A percentile compares a stretch with the other conserved stretches of the same genome.
Evolutionary conservation across 2,113 vertebrate species (phyloP).

Genomic region (Amblyornis subalaris): DNA sequence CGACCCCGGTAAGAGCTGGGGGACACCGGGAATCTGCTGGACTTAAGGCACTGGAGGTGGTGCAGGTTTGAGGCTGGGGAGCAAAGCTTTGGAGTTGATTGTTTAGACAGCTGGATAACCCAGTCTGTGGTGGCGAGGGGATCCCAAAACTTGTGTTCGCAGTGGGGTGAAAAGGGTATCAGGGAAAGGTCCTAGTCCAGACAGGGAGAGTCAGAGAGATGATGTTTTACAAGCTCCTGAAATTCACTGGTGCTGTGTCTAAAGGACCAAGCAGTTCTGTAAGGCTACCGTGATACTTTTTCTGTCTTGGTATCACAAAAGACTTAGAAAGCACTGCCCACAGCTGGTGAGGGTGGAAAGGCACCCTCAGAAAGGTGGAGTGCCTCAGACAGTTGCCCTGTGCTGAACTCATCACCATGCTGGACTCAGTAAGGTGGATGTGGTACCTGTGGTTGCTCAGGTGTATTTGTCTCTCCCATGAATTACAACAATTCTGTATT

Average conservation of each 20-base stretch:
- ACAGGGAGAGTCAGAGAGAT: not conserved
- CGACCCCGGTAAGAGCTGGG: fast-evolving
- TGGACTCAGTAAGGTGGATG: not conserved
- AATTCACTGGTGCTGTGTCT: not conserved
- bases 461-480: not conserved
- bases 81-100: not conserved
- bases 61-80: not conserved
- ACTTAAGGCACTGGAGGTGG: not conserved
- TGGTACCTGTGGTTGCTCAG: not conserved
- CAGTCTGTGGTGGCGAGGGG: not conserved
- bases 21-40: not conserved
- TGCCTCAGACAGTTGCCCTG: not conserved
- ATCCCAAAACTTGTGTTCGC: not conserved
- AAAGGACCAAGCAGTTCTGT: not conserved
- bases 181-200: not conserved
- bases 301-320: not conserved
- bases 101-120: not conserved
- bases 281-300: not conserved
- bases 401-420: not conserved
- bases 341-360: not conserved
- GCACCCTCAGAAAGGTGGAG: too few species aligned
- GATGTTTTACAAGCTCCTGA: not conserved
- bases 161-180: not conserved
- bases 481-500: not conserved
- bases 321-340: not conserved